Evolutionary conservation across 2,113 vertebrate genomes (phyloP).

Genomic region (Podarcis muralis): DNA sequence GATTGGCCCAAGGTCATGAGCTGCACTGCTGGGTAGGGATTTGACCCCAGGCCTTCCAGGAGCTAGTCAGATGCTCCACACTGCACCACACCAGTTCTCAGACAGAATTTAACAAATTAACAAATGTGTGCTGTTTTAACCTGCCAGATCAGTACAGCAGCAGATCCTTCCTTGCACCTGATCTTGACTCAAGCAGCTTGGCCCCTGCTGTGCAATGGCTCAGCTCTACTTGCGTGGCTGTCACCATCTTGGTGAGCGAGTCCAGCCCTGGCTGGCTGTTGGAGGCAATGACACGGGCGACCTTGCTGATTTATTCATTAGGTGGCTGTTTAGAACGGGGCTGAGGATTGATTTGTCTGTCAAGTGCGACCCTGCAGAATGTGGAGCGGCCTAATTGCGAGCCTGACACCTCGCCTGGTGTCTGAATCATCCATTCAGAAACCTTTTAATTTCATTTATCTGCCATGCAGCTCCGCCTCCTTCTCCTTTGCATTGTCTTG

Average conservation of each 20-base stretch:
- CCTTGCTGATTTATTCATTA: conserved; percentile 75
- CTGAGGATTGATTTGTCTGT: conserved; percentile 73
- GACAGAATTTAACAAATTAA: no score
- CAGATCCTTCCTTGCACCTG: neutral
- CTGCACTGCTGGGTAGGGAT: neutral
- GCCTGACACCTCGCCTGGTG: conserved; percentile 37
- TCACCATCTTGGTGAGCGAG: conserved; percentile 33
- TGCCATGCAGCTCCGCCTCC: conserved; percentile 52
- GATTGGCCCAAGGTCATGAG: neutral
- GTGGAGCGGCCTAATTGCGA: conserved; percentile 64
- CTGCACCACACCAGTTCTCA: no score
- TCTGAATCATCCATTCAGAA: conserved; percentile 54
- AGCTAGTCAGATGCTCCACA: neutral
- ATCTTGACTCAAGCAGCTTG: neutral
- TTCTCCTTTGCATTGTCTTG: conserved; percentile 52
- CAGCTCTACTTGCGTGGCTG: conserved; percentile 13
- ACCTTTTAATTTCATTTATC: conserved; percentile 67
- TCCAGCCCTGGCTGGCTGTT: conserved; percentile 49
- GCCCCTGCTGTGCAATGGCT: neutral
- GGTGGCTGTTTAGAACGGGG: conserved; percentile 53
- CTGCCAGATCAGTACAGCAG: neutral
- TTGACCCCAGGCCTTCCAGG: neutral
- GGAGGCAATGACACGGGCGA: conserved; percentile 53
- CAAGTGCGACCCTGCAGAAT: conserved; percentile 59
- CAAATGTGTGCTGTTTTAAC: no score